Percentiles rank a stretch among this genome's conserved stretches.
These are phyloP conservation scores for Drosophila peninsularis DNA, from an alignment of 2,888 invertebrate species.

Conservation along the genomic window DNA sequence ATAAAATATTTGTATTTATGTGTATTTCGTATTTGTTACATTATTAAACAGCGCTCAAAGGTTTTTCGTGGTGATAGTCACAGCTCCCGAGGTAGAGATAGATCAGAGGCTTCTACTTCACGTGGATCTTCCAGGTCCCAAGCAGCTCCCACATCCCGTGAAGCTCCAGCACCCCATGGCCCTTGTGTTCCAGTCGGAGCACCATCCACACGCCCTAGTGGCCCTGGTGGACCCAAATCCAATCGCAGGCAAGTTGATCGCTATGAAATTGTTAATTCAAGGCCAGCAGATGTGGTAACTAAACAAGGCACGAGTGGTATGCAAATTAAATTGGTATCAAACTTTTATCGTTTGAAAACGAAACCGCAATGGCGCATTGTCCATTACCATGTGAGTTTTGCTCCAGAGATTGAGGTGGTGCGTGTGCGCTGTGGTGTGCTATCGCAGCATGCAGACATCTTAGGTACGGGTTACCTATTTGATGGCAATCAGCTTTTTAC, in stretches of 20 bases:
- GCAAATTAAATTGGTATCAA: constrained; percentile 86
- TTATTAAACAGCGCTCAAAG: constrained; percentile 18
- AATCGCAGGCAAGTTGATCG: constrained; percentile 45
- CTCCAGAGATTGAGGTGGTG: constrained; percentile 89
- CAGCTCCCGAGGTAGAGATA: neutral
- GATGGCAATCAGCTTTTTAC: constrained; percentile 91
- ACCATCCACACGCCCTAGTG: neutral
- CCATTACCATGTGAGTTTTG: constrained; percentile 91
- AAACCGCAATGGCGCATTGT: constrained; percentile 89
- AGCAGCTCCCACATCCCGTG: neutral
- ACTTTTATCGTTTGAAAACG: constrained; percentile 89
- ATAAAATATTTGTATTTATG: neutral
- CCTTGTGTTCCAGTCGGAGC: no score
- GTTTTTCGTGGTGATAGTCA: constrained; percentile 13
- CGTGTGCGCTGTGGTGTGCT: constrained; percentile 87
- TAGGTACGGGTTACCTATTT: constrained; percentile 89
- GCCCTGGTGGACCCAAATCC: neutral
- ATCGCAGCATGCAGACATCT: constrained; percentile 85
- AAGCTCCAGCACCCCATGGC: constrained; percentile 1
- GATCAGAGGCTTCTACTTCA: constrained; percentile 10
- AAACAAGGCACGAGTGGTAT: constrained; percentile 86
- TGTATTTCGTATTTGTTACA: neutral
- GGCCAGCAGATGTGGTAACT: constrained; percentile 73
- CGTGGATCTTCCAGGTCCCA: neutral
- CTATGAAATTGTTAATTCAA: constrained; percentile 79